phyloP scores from a whole-genome alignment of 1,140 invertebrate species.

The Mactra quadrangularis region DNA sequence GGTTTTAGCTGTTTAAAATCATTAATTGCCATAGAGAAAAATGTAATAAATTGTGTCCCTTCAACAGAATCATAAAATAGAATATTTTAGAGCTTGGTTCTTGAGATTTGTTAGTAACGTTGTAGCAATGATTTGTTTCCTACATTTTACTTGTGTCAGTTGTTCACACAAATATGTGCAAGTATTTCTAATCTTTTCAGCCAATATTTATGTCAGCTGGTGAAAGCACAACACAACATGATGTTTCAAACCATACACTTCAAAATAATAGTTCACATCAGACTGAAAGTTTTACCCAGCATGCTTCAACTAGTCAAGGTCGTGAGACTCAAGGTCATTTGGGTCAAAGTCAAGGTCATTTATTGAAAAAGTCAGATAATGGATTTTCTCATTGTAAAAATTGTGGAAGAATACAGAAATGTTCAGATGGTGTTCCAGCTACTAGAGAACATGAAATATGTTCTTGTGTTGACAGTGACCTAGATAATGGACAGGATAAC shows the following conservation, averaged over 20 bases:
- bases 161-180: too few species aligned
- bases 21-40: too few species aligned
- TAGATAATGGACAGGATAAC: not conserved
- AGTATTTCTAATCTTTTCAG: constrained; percentile 30
- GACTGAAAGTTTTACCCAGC: too few species aligned
- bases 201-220: constrained; percentile 32
- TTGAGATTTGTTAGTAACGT: too few species aligned
- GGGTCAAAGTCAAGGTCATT: not conserved
- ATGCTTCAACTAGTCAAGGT: constrained; percentile 2
- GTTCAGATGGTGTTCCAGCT: not conserved
- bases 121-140: too few species aligned
- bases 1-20: too few species aligned
- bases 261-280: not conserved
- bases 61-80: too few species aligned
- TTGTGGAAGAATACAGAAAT: constrained; percentile 6
- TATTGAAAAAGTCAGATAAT: not conserved
- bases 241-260: not conserved
- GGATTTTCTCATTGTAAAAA: not conserved
- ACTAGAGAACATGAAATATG: constrained; percentile 14
- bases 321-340: not conserved
- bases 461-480: not conserved
- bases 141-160: too few species aligned
- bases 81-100: too few species aligned
- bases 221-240: not conserved
- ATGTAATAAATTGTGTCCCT: too few species aligned